Base-by-base conservation (phyloP, 53 echinoderm and acorn worm species). In the Mesocentrotus franciscanus region DNA sequence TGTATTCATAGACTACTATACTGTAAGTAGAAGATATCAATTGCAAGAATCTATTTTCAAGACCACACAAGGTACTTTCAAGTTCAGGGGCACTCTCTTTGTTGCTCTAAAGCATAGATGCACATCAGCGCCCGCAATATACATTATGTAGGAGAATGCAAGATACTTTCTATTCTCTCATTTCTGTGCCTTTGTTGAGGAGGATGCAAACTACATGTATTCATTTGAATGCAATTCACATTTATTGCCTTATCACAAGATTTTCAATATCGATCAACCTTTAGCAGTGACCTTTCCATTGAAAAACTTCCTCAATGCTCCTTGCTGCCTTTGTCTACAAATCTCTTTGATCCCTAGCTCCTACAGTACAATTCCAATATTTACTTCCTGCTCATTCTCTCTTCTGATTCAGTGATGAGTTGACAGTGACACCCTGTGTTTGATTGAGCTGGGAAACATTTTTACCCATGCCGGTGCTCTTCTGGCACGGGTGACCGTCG, bases 11-110 rank as follows among this genome's bases (percentile, higher is more conserved):
- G 79, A 79, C 79, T 79, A 79, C 35, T 39, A 3, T 39, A 39
- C 39, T 39, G 3, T 1, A 39, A 39, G 18, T 32, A 79, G 32
- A 36, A 39, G 79, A 79, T 79, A 79, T 39, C 75, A 75, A 30
- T 79, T 79, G 79, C 79, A 79, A 79, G 79, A 79, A 79, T 79
- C 16, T 79, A 39, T 79, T 79, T 79, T 36, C 79, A 79, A 79
- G 35, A 74, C 27, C 74, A 74, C 30, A 75, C 75, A 75, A 30
- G 79, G 35, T 18, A 79, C 15, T 36, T 39, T 79, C 79, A 36
- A 39, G 36, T 79, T 36, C 79, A 79, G 39, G 35, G 36, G 79
- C 18, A 39, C 39, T 2, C 79, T 36, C 79, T 36, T 79, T 79
- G 79, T 79, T 39, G 79, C 79, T 36, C 39, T 39, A 4, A 4